Conservation (phyloP, 2,113 vertebrate genomes). For the Damaliscus lunatus region DNA sequence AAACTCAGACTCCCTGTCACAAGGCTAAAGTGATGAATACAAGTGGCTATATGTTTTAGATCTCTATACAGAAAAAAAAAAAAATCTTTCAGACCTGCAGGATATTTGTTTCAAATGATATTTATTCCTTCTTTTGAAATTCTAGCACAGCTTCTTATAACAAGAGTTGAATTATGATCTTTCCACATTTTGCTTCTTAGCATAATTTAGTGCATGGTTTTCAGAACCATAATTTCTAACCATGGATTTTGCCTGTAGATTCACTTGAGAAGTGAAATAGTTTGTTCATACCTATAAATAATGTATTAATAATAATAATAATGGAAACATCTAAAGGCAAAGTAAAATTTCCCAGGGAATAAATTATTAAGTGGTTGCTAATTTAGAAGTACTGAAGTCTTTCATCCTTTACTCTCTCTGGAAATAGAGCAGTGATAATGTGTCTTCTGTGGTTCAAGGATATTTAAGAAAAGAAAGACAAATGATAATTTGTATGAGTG, state of each 20-base stretch:
- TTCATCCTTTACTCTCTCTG: background rate
- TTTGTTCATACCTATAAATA: background rate
- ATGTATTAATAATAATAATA: background rate
- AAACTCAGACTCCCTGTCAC: background rate
- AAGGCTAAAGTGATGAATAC: background rate
- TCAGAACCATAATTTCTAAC: background rate
- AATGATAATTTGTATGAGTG: background rate
- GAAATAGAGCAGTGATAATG: background rate
- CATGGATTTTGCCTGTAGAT: background rate
- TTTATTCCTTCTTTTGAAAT: background rate
- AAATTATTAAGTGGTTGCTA: background rate
- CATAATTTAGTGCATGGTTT: background rate
- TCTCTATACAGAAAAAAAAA: background rate
- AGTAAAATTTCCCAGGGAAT: background rate
- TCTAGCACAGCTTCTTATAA: background rate
- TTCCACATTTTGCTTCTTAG: background rate
- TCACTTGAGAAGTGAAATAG: background rate
- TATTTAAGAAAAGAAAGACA: background rate
- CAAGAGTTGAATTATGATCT: background rate
- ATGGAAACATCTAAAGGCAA: background rate
- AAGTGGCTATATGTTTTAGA: background rate
- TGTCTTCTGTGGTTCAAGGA: background rate
- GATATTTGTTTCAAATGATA: background rate
- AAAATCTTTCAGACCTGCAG: background rate
- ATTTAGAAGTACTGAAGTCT: background rate